Evolutionary conservation across 2,113 vertebrate genomes (phyloP).

Genomic region (Prochilodus magdalenae): DNA sequence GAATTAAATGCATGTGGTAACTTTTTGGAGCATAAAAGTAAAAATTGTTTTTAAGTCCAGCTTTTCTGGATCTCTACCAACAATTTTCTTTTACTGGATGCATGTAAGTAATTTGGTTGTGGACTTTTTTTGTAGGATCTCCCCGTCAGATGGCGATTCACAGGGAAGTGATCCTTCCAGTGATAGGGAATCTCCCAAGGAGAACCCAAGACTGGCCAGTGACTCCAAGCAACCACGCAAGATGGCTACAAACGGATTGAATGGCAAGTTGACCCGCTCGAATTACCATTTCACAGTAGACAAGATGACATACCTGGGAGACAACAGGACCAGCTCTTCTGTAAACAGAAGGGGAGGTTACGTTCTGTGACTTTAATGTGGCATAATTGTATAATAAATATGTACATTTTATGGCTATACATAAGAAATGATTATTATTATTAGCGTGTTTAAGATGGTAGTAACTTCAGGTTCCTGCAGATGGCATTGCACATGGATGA

Average conservation of each 20-base stretch:
- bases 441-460: too few relatives aligned
- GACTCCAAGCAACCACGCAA: constrained; percentile 83
- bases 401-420: too few relatives aligned
- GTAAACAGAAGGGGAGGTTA: background rate
- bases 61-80: background rate
- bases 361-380: too few relatives aligned
- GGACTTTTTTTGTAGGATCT: constrained; percentile 79
- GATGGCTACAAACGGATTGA: constrained; percentile 78
- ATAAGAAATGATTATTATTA: too few relatives aligned
- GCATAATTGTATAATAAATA: too few relatives aligned
- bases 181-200: constrained; percentile 84
- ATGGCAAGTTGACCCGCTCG: constrained; percentile 74
- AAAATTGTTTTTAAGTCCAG: background rate
- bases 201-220: constrained; percentile 76
- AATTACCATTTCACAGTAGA: background rate
- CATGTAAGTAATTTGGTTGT: background rate
- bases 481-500: too few relatives aligned
- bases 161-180: constrained; percentile 90
- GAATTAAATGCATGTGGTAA: background rate
- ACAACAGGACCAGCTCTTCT: background rate
- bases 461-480: too few relatives aligned
- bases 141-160: constrained; percentile 90
- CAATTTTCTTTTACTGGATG: background rate
- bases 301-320: background rate
- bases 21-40: background rate